Base-by-base conservation (phyloP, 2,797 vertebrate genomes). In the Galaxias olidus region DNA sequence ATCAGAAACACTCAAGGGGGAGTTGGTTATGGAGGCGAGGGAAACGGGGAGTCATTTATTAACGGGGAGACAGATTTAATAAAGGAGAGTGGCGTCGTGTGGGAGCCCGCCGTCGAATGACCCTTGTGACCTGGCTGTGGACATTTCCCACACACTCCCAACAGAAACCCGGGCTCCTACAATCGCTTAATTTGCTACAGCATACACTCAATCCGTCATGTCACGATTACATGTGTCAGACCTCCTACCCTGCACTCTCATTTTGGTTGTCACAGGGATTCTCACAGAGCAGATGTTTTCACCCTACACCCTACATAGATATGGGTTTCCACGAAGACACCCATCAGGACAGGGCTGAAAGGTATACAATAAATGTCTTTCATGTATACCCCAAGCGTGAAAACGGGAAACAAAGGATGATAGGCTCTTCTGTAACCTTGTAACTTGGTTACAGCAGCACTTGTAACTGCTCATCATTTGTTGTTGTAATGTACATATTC, bases 91-190 rank as follows among this genome's bases (percentile, higher is more conserved):
- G 30, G 30, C 30, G 30, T 3, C 3, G 30, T 30, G 3, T 2
- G 2, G 3, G 19, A 69, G 67, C 42, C 59, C 48, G 70, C 76
- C 69, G 66, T 69, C 68, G 73, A 61, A 46, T 65, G 60, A 69
- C 52, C 55, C 54, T 57, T 56, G 52, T 9, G 41, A 9, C 1
- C 19, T n/a, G 3, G 61, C 54, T 82, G 84, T 88, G 87, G 86
- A 82, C 80, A 60, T 76, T 88, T 87, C 84, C 79, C 77, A 80
- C 83, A 84, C 46, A 8, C 3, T 30, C 30, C 46, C 1, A 46
- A 59, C 17, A 18, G 14, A 46, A 45, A 57, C 40, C 15, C 65
- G 18, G 52, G 56, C 55, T 66, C 64, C 67, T 65, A 74, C 65
- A 54, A 58, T 56, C 69, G 81, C 79, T 74, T 71, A 71, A 77